A percentile compares a stretch with the other conserved stretches of the same genome.
Conservation (phyloP, 2,113 vertebrate species). For the Procavia capensis region DNA sequence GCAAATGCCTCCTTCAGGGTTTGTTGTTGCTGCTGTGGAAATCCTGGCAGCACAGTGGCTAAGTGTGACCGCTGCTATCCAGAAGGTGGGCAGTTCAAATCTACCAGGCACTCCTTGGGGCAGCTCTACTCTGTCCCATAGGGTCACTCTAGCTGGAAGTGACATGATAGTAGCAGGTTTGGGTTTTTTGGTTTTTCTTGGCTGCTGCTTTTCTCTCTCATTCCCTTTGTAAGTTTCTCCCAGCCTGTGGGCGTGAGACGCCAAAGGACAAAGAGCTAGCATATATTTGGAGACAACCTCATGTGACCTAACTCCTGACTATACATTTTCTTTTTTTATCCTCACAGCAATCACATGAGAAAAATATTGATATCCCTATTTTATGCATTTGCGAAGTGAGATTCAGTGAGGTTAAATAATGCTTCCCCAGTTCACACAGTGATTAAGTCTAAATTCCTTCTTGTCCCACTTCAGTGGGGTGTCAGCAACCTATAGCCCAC, state of each 20-base stretch:
- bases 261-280: neutral
- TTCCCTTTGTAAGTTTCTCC: conserved; percentile 7
- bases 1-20: neutral
- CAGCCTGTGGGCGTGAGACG: neutral
- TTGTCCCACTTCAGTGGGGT: neutral
- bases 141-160: too few relatives aligned
- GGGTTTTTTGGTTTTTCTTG: too few relatives aligned
- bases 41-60: too few relatives aligned
- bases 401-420: neutral
- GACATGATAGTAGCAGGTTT: too few relatives aligned
- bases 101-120: too few relatives aligned
- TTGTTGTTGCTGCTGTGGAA: neutral
- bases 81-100: too few relatives aligned
- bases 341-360: too few relatives aligned
- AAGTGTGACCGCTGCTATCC: too few relatives aligned
- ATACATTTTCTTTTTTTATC: neutral
- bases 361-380: neutral
- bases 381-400: neutral
- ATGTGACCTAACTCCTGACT: neutral
- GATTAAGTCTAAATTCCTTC: neutral
- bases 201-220: neutral
- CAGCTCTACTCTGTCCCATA: too few relatives aligned
- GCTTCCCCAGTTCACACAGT: neutral
- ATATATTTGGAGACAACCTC: neutral
- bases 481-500: neutral